Percentiles rank a stretch among this genome's conserved stretches.
Conservation (phyloP, 2,797 vertebrate species). For the Bufotes viridis region DNA sequence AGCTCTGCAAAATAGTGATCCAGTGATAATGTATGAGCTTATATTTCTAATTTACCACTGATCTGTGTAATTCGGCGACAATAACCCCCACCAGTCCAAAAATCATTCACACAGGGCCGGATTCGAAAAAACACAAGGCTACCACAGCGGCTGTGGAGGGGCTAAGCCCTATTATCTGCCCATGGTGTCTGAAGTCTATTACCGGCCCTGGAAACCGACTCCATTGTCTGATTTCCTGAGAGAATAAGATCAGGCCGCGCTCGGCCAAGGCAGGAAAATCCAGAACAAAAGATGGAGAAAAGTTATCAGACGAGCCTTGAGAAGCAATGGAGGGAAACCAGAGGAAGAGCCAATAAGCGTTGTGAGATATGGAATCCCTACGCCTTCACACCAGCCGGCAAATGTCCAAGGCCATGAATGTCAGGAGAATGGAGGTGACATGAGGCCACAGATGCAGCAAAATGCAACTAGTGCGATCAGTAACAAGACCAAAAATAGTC, state of each 20-base stretch:
- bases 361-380: too few species aligned
- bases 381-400: too few species aligned
- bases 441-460: too few species aligned
- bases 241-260: background rate
- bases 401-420: too few species aligned
- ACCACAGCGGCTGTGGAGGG: background rate
- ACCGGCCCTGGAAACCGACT: background rate
- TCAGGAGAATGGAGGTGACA: background rate
- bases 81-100: background rate
- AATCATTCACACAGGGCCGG: background rate
- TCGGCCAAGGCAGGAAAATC: background rate
- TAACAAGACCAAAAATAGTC: background rate
- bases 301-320: background rate
- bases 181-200: background rate
- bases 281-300: background rate
- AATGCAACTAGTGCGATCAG: background rate
- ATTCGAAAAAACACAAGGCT: background rate
- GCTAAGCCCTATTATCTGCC: background rate
- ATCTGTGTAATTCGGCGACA: background rate
- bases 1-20: background rate
- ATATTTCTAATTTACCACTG: background rate
- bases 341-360: too few species aligned
- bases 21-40: background rate
- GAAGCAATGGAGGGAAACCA: background rate
- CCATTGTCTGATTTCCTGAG: slow-evolving; percentile 12